Base-by-base conservation (phyloP, 1,140 invertebrate genomes). In the Oscheius sp. region DNA sequence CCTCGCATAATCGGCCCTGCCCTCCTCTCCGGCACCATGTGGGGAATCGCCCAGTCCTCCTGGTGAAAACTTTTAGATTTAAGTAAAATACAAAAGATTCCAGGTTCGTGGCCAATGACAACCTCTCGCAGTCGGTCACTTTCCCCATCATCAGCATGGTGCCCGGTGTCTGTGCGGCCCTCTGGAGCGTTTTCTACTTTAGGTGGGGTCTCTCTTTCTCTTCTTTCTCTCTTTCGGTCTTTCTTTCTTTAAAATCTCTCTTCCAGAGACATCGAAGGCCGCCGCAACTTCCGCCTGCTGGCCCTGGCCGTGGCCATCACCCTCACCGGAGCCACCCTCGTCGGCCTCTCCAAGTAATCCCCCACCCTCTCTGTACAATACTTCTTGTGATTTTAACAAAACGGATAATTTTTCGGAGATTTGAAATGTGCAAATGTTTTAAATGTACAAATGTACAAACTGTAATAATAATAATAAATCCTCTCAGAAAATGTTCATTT, bases 71-170 rank as follows among this genome's bases (percentile, higher is more conserved):
- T 13, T n/a, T 20, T 29, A 20, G 29, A 20, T 15, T 15, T 36
- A 28, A 18, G n/a, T 28, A 61, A n/a, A 61, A 36, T 61, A 61
- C 18, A 36, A 61, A 61, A 61, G 58, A 18, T 34, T 71, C 31
- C 36, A 74, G 72, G 72, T 87, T 87, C 77, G 76, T 87, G 20
- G 86, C 86, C 4, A 87, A 87, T 76, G 80, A 83, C 46, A 78
- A 79, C 1, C 74, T 87, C 29, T 85, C 84, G 1, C 82, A 86
- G 76, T 73, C 86, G 34, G 83, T 87, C 4, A 82, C 85, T 4
- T 87, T 87, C 71, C 86, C 86, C 3, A 86, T 87, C 38, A 81
- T 86, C 15, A 68, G 71, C 52, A 78, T 73, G 68, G 66, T 79
- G 23, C 79, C 79, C 1, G 76, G 73, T 34, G 69, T 75, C 2